Evolutionary conservation across 1,140 invertebrate species (phyloP), one percentile per base, ranked within the genome.

Genomic region (Ceratina australensis): DNA sequence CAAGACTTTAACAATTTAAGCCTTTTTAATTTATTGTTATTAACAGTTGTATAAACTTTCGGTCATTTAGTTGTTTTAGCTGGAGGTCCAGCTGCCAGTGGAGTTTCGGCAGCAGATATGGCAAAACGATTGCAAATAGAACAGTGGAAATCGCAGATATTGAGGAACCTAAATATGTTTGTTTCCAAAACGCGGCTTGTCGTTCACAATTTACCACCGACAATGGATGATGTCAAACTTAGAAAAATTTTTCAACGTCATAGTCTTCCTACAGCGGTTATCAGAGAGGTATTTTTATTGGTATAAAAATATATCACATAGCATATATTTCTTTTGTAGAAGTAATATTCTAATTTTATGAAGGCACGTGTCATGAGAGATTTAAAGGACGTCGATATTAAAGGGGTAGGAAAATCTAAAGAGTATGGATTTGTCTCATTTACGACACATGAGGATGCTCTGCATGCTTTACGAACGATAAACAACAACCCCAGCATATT

Each of bases 401-500:
- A 94, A 71, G 95, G 95, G 22, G 84, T 94, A 67, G 95, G 93
- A 76, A 95, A 95, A 88, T 99, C 98, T 0, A 98, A 97, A 91
- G 98, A 97, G 72, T 98, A 95, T 93, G 98, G 96, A 26, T 99
- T 99, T 93, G 95, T 99, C 1, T 94, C 95, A 68, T 99, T 99
- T 88, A 95, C 94, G 8, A 94, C 94, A 47, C 98, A 99, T 90
- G 95, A 97, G 86, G 95, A 98, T 91, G 98, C 98, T 0, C 90
- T 99, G 13, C 91, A 94, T 47, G 97, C 97, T 63, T 93, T 99
- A 1, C 92, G 97, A 78, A 94, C 94, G 73, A 90, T 99, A 1
- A 99, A 99, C 92, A 99, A 99, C 88, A 99, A 99, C 93, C 97
- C 98, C 1, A 94, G 95, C 60, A 94, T 98, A 65, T 99, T 99